phyloP scores from a whole-genome alignment of 2,797 vertebrate genomes.

The Anguilla megastoma region DNA sequence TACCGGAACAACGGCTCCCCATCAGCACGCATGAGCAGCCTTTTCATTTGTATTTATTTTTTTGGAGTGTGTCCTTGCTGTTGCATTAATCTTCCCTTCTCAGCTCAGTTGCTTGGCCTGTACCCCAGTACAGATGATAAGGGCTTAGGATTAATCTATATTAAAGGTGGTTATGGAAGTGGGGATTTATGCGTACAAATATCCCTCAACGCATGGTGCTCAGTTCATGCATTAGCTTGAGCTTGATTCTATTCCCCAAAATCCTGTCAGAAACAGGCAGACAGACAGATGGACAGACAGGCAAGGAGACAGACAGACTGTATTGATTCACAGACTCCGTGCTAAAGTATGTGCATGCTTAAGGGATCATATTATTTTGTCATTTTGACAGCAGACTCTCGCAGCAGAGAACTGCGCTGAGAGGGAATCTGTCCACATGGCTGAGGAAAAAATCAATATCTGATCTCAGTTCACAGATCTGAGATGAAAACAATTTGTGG shows the following conservation, averaged over 20 bases:
- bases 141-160: conserved; percentile 1
- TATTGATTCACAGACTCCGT: no score
- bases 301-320: neutral
- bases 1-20: neutral
- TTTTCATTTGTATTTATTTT: neutral
- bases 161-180: neutral
- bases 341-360: no score
- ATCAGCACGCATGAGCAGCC: neutral
- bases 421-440: neutral
- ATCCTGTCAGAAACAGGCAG: neutral
- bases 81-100: neutral
- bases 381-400: neutral
- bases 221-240: neutral
- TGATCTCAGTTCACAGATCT: neutral
- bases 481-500: neutral
- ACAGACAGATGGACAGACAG: no score
- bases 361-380: neutral
- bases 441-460: neutral
- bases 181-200: neutral
- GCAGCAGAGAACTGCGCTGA: neutral
- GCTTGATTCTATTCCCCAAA: neutral
- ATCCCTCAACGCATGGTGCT: neutral
- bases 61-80: neutral
- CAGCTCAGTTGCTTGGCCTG: neutral
- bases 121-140: neutral